A percentile compares a stretch with the other conserved stretches of the same genome.
Evolutionary conservation across 2,888 invertebrate species (phyloP).

Genomic region (Drosophila gaucha): DNA sequence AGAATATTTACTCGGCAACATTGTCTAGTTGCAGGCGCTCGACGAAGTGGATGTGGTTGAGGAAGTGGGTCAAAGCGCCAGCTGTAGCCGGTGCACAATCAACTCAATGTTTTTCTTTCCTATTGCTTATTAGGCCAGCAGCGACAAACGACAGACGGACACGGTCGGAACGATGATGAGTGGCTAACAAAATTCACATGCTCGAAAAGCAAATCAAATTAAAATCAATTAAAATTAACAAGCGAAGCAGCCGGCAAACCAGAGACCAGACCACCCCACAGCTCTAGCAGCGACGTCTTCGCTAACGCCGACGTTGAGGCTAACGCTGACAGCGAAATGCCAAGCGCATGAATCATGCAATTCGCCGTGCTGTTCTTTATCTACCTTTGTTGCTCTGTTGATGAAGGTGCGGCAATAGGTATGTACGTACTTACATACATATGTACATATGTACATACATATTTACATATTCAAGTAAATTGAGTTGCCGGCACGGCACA

Average conservation of each 20-base stretch:
- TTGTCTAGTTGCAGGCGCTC: slow-evolving; percentile 32
- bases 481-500: slow-evolving; percentile 28
- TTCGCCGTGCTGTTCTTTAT: slow-evolving; percentile 38
- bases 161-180: slow-evolving; percentile 24
- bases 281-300: slow-evolving; percentile 17
- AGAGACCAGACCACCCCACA: slow-evolving; percentile 40
- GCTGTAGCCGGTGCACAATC: slow-evolving; percentile 5
- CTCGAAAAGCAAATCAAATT: slow-evolving; percentile 66
- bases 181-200: slow-evolving; percentile 59
- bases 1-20: slow-evolving; percentile 36
- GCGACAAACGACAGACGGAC: not conserved
- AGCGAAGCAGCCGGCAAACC: slow-evolving; percentile 51
- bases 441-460: not conserved
- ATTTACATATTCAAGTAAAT: slow-evolving; percentile 30
- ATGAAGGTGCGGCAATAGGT: slow-evolving; percentile 61
- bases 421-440: not conserved
- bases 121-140: slow-evolving; percentile 12
- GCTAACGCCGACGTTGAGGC: slow-evolving; percentile 12
- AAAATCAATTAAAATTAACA: slow-evolving; percentile 78
- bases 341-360: slow-evolving; percentile 68
- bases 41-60: slow-evolving; percentile 15
- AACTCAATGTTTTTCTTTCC: slow-evolving; percentile 11
- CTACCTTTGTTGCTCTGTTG: slow-evolving; percentile 37
- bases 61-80: slow-evolving; percentile 36
- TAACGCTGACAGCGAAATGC: slow-evolving; percentile 51